Base-by-base conservation (phyloP, 2,113 vertebrate species). In the Pleuronectes platessa region DNA sequence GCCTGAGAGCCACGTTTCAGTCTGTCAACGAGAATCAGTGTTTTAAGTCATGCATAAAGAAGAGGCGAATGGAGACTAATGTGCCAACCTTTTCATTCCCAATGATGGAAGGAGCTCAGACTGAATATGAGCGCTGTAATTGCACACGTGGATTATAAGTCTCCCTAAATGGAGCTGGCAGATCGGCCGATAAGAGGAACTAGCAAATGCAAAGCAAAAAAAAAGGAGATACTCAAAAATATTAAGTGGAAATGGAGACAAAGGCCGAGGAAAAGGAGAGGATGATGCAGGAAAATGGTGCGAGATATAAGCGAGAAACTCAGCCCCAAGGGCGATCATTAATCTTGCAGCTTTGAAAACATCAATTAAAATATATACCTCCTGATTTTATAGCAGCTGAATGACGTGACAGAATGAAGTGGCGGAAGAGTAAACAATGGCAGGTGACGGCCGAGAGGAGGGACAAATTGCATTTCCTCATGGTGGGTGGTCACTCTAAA, bases 401-500 rank as follows among this genome's bases (percentile, higher is more conserved):
- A 79, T 68, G 76, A 78, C 54, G 66, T 10, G 62, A 76, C 71
- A 69, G 72, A 69, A 55, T 63, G 74, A 86, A 92, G 75, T 42
- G 66, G 49, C 14, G 78, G 66, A 24, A 24, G 24, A 60, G 65
- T 84, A 89, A 90, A 92, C 87, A 91, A 87, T 64, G 78, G 86
- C 85, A 87, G 86, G 90, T 88, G 91, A 90, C 18, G 73, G 76
- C 64, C 7, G 45, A 68, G 78, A 74, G 86, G 74, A 76, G 27
- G 73, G 63, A 71, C 74, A 66, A 81, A 86, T 92, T 92, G 86
- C 66, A 79, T 87, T 74, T 66, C 78, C 63, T 87, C 84, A 17
- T 82, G 76, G 76, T 88, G 87, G 89, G 89, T 91, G 92, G 91
- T 81, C 90, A 91, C 65, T 89, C 63, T 18, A 68, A 82, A 84